Evolutionary conservation across 2,797 vertebrate species (phyloP), one percentile per base, ranked within the genome.

Genomic region (Hypotaenidia philippensis): DNA sequence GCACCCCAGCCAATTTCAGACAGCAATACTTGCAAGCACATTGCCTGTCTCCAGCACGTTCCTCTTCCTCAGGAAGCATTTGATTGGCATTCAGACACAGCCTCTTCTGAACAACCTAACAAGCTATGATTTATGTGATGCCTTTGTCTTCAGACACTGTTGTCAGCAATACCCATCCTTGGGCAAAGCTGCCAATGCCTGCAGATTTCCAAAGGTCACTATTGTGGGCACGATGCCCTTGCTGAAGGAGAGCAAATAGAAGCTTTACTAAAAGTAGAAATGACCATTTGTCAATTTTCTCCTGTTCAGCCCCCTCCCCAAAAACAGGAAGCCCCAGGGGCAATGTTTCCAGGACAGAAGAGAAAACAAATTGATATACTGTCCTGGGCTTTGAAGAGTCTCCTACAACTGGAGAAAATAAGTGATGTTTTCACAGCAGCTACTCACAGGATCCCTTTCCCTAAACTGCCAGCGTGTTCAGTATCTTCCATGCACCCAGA

Each of bases 141-240:
- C 40, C 70, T 95, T 93, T 94, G 90, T 83, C 86, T 90, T 91
- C 31, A 94, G 93, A 94, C 77, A 23, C 65, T 82, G 83, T 19
- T 94, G 94, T 86, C 95, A 96, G 93, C 66, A 83, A 44, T 36
- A 55, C 7, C 47, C 85, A 31, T 71, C 75, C 94, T 69, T 57
- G 31, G 83, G 85, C 55, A 7, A 90, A 83, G 80, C 79, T 20
- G 29, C 49, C 3, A 0, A 75, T 83, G 85, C 70, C 87, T 88
- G 70, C 88, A 81, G 41, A 90, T 96, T 93, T 91, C 71, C 90
- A 70, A 66, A 91, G 72, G 66, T 94, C 5, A 1, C 57, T 83
- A 55, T 76, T 50, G 8, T 4, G 72, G 63, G 77, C 57, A 19
- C 0, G 0, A n/a, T 81, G 91, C 65, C 88, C 83, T 91, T 86